Base-by-base conservation (phyloP, 2,888 invertebrate genomes). In the Bellardia pandia region DNA sequence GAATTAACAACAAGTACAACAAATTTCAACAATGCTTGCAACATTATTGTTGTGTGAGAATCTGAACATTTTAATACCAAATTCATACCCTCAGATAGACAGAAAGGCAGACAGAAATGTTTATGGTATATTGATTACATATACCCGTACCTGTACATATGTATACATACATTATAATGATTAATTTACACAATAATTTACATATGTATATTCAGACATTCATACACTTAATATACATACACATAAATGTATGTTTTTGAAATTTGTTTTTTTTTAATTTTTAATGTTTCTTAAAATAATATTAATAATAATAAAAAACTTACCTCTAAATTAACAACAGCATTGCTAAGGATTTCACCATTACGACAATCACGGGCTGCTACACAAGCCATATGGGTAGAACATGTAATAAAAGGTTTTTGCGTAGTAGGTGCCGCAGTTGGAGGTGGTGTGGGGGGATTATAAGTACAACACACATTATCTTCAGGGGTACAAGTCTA, bases 401-500 rank as follows among this genome's bases (percentile, higher is more conserved):
- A 90, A 86, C 93, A 93, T 66, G 90, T 90, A 53, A 88, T 89
- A 58, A 87, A 92, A 30, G 92, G 92, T 58, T 88, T 90, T 33
- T 90, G 89, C 40, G 93, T 91, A 16, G 90, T 90, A 56, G 92
- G 92, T n/a, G 93, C 91, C 4, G 91, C 91, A 69, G 90, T 89
- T 4, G 92, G 90, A 68, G 89, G 79, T 74, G 89, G 89, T 16
- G 90, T 90, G 58, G 91, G 90, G 88, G 92, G 90, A 77, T 91
- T 92, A 86, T 91, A 93, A 80, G 91, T 91, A 89, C 94, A 94
- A 89, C 94, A 94, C 2, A 93, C 90, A 91, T 94, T 92, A 11
- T 91, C 92, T 83, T 92, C 92, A 13, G 91, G 90, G 81, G 93
- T 92, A 90, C 94, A 94, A 82, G 93, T 92, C 94, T 94, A 90